Evolutionary conservation across 1,140 invertebrate species (phyloP).

Genomic region (Chymomyza costata): DNA sequence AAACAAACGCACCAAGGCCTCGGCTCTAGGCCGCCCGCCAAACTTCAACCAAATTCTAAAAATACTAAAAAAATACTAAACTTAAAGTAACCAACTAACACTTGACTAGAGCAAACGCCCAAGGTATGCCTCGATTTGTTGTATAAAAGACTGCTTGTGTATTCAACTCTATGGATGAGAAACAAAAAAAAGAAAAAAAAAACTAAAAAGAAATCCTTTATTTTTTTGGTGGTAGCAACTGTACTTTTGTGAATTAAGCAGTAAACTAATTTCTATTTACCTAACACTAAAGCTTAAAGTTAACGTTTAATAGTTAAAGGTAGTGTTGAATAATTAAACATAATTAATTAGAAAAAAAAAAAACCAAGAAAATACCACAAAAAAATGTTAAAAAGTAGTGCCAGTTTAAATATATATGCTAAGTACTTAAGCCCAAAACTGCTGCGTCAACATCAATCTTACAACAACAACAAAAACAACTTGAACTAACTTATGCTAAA

Average conservation of each 20-base stretch:
- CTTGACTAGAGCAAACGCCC: conserved; percentile 6
- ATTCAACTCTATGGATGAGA: conserved; percentile 14
- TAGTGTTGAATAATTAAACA: not conserved
- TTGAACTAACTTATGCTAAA: not conserved
- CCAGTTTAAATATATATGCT: too few species aligned
- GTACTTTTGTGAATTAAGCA: not conserved
- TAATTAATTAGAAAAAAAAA: not conserved
- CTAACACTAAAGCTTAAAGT: not conserved
- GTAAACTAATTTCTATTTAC: not conserved
- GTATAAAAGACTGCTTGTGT: conserved; percentile 31
- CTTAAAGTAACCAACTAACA: not conserved
- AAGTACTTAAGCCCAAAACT: too few species aligned
- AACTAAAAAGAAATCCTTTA: conserved; percentile 23
- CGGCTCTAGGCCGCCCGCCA: conserved; percentile 1
- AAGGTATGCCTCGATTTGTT: conserved; percentile 10
- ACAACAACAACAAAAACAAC: not conserved
- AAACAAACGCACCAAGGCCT: conserved; percentile 12
- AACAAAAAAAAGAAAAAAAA: conserved; percentile 1
- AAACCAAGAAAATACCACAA: not conserved
- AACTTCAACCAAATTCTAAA: conserved; percentile 5
- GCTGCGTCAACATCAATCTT: too few species aligned
- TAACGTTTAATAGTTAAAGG: not conserved
- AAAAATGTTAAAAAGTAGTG: too few species aligned
- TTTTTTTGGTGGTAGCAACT: conserved; percentile 15
- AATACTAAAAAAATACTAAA: conserved; percentile 11